These are phyloP conservation scores for Cerceris rybyensis DNA, from an alignment of 2,888 invertebrate genomes.

Conservation along the genomic window DNA sequence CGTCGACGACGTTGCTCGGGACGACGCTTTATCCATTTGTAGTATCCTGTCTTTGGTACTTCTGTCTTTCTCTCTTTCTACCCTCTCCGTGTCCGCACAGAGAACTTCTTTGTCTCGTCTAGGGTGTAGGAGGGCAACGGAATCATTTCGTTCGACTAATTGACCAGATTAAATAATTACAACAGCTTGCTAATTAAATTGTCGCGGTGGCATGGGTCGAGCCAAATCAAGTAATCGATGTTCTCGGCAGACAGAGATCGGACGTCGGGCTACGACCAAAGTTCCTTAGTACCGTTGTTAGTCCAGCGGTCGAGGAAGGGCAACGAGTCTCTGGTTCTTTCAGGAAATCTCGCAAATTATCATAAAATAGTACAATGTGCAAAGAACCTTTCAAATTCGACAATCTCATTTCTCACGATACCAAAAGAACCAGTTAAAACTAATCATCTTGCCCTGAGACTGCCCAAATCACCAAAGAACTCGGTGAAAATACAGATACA, in stretches of 20 bases:
- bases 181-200: slow-evolving; percentile 32
- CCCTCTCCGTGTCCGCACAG: not conserved
- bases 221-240: slow-evolving; percentile 19
- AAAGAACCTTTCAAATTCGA: no score
- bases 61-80: slow-evolving; percentile 45
- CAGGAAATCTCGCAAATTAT: no score
- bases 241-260: not conserved
- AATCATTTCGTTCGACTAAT: slow-evolving; percentile 26
- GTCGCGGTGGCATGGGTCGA: slow-evolving; percentile 12
- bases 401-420: no score
- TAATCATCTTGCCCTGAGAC: no score
- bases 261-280: not conserved
- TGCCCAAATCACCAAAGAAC: no score
- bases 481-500: no score
- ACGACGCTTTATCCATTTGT: not conserved
- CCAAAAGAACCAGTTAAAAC: no score
- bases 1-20: not conserved
- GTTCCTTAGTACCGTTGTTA: not conserved
- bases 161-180: slow-evolving; percentile 34
- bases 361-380: no score
- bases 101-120: not conserved
- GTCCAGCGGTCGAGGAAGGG: no score
- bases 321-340: no score
- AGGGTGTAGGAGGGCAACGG: not conserved
- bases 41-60: not conserved